Conservation (phyloP, 2,797 vertebrate genomes). For the Menidia menidia region DNA sequence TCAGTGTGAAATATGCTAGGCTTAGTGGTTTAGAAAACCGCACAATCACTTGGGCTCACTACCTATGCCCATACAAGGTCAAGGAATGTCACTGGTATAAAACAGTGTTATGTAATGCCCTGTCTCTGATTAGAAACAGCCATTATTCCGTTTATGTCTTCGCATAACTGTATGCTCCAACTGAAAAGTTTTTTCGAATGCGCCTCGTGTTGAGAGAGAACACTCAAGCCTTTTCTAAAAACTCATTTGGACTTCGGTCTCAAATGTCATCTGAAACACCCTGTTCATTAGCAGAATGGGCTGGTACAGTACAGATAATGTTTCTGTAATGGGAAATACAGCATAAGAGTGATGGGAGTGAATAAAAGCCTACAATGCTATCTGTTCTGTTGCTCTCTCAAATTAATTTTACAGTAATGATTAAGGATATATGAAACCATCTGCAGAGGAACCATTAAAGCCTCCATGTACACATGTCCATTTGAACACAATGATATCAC, state of each 20-base stretch:
- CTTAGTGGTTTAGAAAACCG: background rate
- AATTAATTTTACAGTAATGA: slow-evolving; percentile 56
- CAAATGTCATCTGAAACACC: slow-evolving; percentile 49
- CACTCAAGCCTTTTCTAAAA: slow-evolving; percentile 30
- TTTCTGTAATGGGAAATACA: slow-evolving; percentile 49
- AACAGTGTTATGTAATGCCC: slow-evolving; percentile 10
- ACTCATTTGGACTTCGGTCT: slow-evolving; percentile 39
- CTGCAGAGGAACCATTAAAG: slow-evolving; percentile 50
- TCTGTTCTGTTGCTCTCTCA: slow-evolving; percentile 34
- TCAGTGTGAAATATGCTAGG: slow-evolving; percentile 8
- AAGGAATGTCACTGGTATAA: slow-evolving; percentile 43
- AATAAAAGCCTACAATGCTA: slow-evolving; percentile 37
- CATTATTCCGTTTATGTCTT: background rate
- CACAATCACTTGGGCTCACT: slow-evolving; percentile 1
- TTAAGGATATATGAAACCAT: slow-evolving; percentile 57
- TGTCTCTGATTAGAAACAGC: slow-evolving; percentile 9
- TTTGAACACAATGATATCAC: slow-evolving; percentile 55
- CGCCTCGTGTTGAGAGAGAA: slow-evolving; percentile 6
- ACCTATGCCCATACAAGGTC: slow-evolving; percentile 38
- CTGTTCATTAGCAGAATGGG: slow-evolving; percentile 31
- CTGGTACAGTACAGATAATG: slow-evolving; percentile 40
- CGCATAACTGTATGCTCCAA: slow-evolving; percentile 5
- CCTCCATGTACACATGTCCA: slow-evolving; percentile 57
- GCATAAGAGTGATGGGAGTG: slow-evolving; percentile 30
- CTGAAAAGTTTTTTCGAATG: slow-evolving; percentile 18